Conservation (phyloP, 1,140 invertebrate species). For the Pectinophora gossypiella region DNA sequence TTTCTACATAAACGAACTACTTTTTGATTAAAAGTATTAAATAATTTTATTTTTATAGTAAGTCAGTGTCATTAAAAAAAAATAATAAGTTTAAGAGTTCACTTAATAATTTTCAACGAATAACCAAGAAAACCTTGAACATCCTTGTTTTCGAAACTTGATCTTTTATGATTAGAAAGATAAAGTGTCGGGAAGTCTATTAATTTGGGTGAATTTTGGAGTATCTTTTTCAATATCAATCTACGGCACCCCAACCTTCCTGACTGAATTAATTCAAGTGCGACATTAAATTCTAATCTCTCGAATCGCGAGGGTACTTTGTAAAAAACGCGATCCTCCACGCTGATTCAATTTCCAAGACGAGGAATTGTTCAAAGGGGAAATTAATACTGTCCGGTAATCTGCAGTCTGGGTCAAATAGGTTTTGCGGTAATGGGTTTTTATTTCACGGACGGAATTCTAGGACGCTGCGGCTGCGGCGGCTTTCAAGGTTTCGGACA, state of each 20-base stretch:
- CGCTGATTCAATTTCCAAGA: conserved; percentile 16
- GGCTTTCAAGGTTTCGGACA: not conserved
- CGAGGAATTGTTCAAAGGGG: conserved; percentile 7
- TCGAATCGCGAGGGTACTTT: conserved; percentile 3
- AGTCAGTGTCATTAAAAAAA: too few species aligned
- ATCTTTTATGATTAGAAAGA: too few species aligned
- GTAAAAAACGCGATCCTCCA: conserved; percentile 9
- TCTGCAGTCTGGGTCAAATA: conserved; percentile 11
- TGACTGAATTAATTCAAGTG: conserved; percentile 4
- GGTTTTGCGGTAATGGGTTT: not conserved
- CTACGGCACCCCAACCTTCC: not conserved
- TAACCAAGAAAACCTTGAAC: too few species aligned
- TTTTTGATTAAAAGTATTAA: too few species aligned
- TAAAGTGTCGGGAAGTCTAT: too few species aligned
- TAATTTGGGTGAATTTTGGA: too few species aligned
- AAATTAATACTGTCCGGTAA: conserved; percentile 16
- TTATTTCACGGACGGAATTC: not conserved
- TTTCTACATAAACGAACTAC: too few species aligned
- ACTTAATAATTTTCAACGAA: too few species aligned
- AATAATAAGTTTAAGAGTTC: too few species aligned
- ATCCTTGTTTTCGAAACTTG: too few species aligned
- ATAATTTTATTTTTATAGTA: too few species aligned
- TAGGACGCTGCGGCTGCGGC: too few species aligned
- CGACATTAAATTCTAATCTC: conserved; percentile 14
- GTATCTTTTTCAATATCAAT: not conserved